A percentile compares a stretch with the other conserved stretches of the same genome.
Evolutionary conservation across 64 coral and sea anemone species (phyloP).

Genomic region (Trachythela sp.): DNA sequence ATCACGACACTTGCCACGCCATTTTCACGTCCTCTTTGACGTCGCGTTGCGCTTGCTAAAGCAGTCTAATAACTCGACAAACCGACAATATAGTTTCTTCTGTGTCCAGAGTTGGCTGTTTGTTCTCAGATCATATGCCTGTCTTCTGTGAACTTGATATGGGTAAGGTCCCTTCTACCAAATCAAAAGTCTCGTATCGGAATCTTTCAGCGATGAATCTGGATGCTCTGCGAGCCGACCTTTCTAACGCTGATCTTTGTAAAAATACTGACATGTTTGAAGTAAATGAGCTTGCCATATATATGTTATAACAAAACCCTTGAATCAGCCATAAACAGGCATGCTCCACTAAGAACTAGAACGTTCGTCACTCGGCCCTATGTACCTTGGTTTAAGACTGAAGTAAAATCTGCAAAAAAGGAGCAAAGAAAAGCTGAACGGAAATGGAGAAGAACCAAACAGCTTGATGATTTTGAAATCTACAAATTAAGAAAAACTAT

Average conservation of each 20-base stretch:
- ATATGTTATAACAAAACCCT: background rate
- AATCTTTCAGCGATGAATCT: conserved; percentile 12
- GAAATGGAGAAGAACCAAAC: conserved; percentile 34
- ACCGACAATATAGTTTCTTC: conserved; percentile 9
- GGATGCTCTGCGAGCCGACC: background rate
- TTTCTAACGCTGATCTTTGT: background rate
- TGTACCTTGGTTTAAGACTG: conserved; percentile 28
- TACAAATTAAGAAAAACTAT: conserved; percentile 23
- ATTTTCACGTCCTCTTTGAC: no score
- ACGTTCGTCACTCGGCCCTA: background rate
- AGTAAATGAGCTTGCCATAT: background rate
- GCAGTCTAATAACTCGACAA: background rate
- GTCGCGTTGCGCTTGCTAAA: no score
- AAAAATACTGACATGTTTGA: background rate
- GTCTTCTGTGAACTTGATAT: no score
- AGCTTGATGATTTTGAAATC: background rate
- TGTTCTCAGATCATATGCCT: conserved; percentile 20
- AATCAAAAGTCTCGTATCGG: background rate
- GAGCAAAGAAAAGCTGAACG: conserved; percentile 25
- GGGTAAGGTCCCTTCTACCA: background rate
- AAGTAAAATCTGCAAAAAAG: background rate
- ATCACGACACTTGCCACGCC: no score
- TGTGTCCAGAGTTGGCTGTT: background rate
- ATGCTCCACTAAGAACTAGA: background rate
- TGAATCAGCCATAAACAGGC: background rate